Base-by-base conservation (phyloP, 30 jellyfish, hydroid and myxozoan species). In the Mastigias papua region DNA sequence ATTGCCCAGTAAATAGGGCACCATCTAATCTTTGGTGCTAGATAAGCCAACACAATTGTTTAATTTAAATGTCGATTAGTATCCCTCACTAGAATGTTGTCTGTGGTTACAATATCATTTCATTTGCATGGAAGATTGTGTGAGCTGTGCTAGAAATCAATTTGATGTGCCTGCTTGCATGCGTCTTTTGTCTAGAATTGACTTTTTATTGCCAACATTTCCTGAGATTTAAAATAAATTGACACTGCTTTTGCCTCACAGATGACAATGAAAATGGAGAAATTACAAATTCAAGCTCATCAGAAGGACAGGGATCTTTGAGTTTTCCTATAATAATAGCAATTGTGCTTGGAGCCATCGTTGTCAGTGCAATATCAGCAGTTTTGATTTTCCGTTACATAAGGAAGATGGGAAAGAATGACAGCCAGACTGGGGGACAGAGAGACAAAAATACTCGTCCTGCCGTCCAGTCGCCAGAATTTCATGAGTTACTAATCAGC, bases 281-380 rank as follows among this genome's bases (percentile, higher is more conserved):
- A 7, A 19, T 17, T 63, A 2, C 74, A 63, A 5, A n/a, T 22
- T n/a, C 86, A 51, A 23, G 51, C 22, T 63, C 75, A 34, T 34
- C 57, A n/a, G 78, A 60, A 27, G 74, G 67, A 0, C 58, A 69
- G 34, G 92, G 92, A 27, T 83, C 92, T 21, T n/a, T 87, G 58
- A 87, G 96, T 54, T 87, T 87, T 49, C 96, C 96, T 0, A 87
- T 87, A 57, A 87, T 87, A 20, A 78, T 87, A 16, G 96, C 96
- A 1, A 87, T 87, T 29, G 96, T 78, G 5, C 74, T 87, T 29
- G 96, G 96, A 1, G 96, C 90, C 6, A 42, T 87, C 15, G 96
- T 87, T 42, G 27, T 86, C 89, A 86, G 88, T 48, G 89, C 85
- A 17, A 48, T 86, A 10, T 30, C 57, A 1, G 94, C 89, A 8